Base-by-base conservation (phyloP, 1,140 invertebrate genomes). In the Meloidogyne hapla region DNA sequence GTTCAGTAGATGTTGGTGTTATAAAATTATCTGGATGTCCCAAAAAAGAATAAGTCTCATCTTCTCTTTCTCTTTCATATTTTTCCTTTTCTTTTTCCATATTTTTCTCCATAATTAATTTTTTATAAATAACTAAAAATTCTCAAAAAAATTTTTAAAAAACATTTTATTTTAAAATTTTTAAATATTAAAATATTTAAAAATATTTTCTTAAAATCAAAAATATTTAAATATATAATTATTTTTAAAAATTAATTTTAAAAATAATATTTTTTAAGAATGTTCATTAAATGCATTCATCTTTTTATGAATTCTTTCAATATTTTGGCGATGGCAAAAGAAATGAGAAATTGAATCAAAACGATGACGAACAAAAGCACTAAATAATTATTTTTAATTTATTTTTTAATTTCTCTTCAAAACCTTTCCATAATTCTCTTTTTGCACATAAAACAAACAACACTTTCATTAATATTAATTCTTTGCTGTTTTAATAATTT, bases 351-450 rank as follows among this genome's bases (percentile, higher is more conserved):
- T 68, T 28, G 66, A 45, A 15, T 45, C 28, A 33, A 61, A 70
- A 45, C 79, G 66, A 26, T 77, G 64, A 13, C 79, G 74, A 25
- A 80, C 73, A 67, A 80, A 80, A 1, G 79, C 79, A 70, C 79
- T 80, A n/a, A 82, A 42, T n/a, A 62, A 77, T 1, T n/a, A 15
- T 13, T 10, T 76, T 38, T 23, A 33, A 40, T 23, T 25, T 40
- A 77, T 21, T 64, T 26, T 5, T 56, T n/a, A 64, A 79, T 2
- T 18, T 33, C 9, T 13, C 42, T 10, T 4, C 15, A 42, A 45
- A 78, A 80, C 79, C 79, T 81, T 25, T 82, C 69, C 25, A 42
- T 72, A 40, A 80, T 80, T 66, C 62, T 69, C n/a, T 80, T 80
- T 26, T 74, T 70, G n/a, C 79, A 80, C 45, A 80, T 15, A 56